Base-by-base conservation (phyloP, 2,113 vertebrate genomes). In the Cyanistes caeruleus region DNA sequence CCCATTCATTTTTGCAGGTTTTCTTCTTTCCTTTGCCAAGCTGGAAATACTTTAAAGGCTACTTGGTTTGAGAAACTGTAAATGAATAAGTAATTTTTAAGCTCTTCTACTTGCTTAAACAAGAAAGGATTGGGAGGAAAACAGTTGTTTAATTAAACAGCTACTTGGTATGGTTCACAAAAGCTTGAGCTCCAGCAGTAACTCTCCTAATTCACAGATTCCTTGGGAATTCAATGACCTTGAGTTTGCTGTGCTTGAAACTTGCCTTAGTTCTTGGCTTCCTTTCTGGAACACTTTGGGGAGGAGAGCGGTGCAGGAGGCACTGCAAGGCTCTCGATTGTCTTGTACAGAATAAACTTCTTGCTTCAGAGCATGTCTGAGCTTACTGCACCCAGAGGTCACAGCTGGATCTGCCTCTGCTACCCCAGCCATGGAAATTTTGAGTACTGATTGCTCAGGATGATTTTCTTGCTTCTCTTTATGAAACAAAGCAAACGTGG, bases 211-310 rank as follows among this genome's bases (percentile, higher is more conserved):
- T 95, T 97, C 96, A 78, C 97, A 96, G 97, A 91, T 97, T 94
- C 91, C 91, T 97, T 97, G 96, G 97, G 97, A 97, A 96, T 96
- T 87, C 53, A 37, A 2, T 97, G 97, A 98, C 97, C 98, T 95
- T 53, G 90, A 33, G 58, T 78, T 94, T 97, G 89, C 95, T 81
- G 69, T 63, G 80, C 75, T 69, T 85, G 93, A 89, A 52, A 56
- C 87, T 95, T 94, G 80, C 78, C 64, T 87, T 62, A 46, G 77
- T 73, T 44, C 85, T 94, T 96, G 95, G 94, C 95, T 78, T 89
- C 63, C 64, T 67, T 62, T 94, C 64, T 48, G 7, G 33, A 94
- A 55, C 41, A 43, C 83, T 91, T 90, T 46, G 78, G 72, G 92
- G 80, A 64, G 73, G 58, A 68, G 69, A 75, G 81, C 0, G 0